These are phyloP conservation scores for Atherix ibis DNA, from an alignment of 2,888 invertebrate species.

Conservation along the genomic window DNA sequence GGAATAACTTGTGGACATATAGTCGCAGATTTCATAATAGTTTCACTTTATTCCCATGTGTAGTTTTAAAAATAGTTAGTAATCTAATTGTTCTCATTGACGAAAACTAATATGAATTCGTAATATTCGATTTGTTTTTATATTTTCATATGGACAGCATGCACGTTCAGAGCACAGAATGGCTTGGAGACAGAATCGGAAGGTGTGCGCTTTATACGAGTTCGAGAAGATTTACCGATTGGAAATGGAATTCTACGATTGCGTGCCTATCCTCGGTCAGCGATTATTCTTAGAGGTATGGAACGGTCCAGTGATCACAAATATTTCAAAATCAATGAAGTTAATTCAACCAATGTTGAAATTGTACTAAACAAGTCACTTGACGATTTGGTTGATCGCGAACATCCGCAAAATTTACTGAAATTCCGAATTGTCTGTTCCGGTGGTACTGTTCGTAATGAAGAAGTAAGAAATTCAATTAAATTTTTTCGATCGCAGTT, in stretches of 20 bases:
- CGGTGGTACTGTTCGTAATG: constrained; percentile 24
- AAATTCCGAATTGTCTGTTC: constrained; percentile 64
- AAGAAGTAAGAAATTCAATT: constrained; percentile 24
- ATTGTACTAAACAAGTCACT: constrained; percentile 59
- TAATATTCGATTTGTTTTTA: no score
- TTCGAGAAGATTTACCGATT: constrained; percentile 63
- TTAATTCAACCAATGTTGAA: constrained; percentile 62
- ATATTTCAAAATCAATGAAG: constrained; percentile 38
- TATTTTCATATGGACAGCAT: constrained; percentile 37
- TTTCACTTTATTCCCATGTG: no score
- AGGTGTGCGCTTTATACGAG: constrained; percentile 68
- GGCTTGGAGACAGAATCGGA: constrained; percentile 37
- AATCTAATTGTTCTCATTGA: no score
- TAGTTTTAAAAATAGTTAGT: no score
- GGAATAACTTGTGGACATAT: no score
- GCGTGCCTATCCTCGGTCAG: constrained; percentile 64
- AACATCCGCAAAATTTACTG: constrained; percentile 62
- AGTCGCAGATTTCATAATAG: no score
- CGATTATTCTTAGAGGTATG: constrained; percentile 22
- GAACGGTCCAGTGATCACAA: constrained; percentile 28
- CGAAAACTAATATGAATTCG: no score
- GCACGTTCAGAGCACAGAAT: constrained; percentile 63
- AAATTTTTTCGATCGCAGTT: constrained; percentile 51
- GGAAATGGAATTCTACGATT: constrained; percentile 64
- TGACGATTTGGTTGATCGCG: constrained; percentile 66